Conservation (phyloP, 2,888 invertebrate species). For the Hirtodrosophila histrioides region DNA sequence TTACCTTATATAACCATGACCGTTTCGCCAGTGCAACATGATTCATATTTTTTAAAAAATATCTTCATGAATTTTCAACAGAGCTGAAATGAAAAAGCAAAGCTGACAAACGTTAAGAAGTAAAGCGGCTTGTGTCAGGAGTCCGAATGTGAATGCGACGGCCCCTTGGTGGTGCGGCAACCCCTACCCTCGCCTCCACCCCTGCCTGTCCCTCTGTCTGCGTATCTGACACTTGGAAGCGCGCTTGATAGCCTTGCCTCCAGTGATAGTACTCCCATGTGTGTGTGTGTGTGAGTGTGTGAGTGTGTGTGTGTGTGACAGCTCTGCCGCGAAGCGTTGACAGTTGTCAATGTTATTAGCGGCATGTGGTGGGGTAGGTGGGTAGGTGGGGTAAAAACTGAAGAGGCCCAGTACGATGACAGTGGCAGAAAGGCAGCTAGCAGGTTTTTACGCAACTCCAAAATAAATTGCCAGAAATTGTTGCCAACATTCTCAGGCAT, state of each 20-base stretch:
- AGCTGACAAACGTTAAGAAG: slow-evolving; percentile 70
- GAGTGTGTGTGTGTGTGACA: slow-evolving; percentile 53
- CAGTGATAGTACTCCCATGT: slow-evolving; percentile 19
- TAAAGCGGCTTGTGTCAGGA: slow-evolving; percentile 66
- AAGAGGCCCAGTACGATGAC: slow-evolving; percentile 4
- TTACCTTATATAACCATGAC: slow-evolving; percentile 17
- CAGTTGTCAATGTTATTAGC: slow-evolving; percentile 75
- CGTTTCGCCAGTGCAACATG: slow-evolving; percentile 21
- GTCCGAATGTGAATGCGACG: slow-evolving; percentile 34
- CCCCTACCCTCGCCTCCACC: not conserved
- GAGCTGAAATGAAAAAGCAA: slow-evolving; percentile 54
- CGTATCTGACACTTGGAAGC: slow-evolving; percentile 42
- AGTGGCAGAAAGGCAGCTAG: slow-evolving; percentile 22
- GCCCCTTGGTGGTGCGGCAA: slow-evolving; percentile 19
- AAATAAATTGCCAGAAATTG: slow-evolving; percentile 31
- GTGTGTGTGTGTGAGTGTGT: slow-evolving; percentile 7
- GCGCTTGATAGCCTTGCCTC: slow-evolving; percentile 38
- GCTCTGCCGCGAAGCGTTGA: slow-evolving; percentile 60
- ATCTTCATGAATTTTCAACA: slow-evolving; percentile 51
- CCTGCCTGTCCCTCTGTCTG: not conserved
- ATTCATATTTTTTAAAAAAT: slow-evolving; percentile 37
- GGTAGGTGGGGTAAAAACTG: not conserved
- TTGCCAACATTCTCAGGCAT: slow-evolving; percentile 15
- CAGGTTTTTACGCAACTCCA: slow-evolving; percentile 18
- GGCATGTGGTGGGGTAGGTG: slow-evolving; percentile 29